Percentiles rank a stretch among this genome's conserved stretches.
phyloP scores from a whole-genome alignment of 2,113 vertebrate species.

The Ramphastos sulfuratus region DNA sequence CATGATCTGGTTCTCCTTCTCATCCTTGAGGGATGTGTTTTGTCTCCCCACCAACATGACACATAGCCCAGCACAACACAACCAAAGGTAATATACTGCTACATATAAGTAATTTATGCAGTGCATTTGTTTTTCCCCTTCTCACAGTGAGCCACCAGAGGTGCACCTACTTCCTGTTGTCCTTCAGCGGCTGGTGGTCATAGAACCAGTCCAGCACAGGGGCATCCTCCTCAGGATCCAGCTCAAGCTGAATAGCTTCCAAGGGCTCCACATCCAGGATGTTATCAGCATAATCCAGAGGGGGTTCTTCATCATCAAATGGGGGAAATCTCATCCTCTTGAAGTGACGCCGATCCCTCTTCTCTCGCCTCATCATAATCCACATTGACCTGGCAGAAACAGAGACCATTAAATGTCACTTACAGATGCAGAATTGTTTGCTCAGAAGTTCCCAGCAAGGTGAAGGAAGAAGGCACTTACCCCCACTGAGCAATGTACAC shows the following conservation, averaged over 20 bases:
- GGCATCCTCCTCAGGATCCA: constrained; percentile 92
- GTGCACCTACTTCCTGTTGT: constrained; percentile 86
- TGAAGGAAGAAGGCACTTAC: constrained; percentile 72
- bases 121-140: accelerated
- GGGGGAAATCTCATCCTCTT: constrained; percentile 98
- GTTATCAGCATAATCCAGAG: constrained; percentile 97
- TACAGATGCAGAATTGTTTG: neutral
- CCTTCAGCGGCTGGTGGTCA: constrained; percentile 95
- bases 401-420: accelerated
- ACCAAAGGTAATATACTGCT: neutral
- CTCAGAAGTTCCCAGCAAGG: accelerated
- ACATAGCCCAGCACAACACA: neutral
- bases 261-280: constrained; percentile 97
- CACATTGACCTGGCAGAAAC: constrained; percentile 88
- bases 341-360: constrained; percentile 95
- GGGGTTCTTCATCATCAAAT: constrained; percentile 96
- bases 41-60: neutral
- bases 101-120: accelerated
- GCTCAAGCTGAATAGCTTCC: constrained; percentile 96
- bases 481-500: constrained; percentile 99
- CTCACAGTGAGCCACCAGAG: neutral
- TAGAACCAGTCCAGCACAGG: constrained; percentile 96
- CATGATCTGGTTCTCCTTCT: neutral
- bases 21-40: neutral
- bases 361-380: constrained; percentile 99